Base-by-base conservation (phyloP, 2,113 vertebrate species). In the Oriolus oriolus region DNA sequence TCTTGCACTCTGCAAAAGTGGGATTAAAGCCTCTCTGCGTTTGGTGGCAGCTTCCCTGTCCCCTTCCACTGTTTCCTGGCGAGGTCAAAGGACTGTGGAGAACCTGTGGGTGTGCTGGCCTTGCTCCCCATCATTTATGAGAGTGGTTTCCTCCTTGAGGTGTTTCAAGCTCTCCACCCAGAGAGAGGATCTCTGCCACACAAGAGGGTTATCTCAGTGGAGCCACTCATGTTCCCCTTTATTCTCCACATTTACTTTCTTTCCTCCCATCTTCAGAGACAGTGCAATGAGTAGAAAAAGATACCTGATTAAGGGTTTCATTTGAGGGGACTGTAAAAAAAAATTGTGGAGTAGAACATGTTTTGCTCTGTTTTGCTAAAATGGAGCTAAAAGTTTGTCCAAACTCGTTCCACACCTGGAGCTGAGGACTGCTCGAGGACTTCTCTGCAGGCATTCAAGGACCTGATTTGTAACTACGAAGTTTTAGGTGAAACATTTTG, bases 201-300 rank as follows among this genome's bases (percentile, higher is more conserved):
- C 2, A 3, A 33, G 31, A 52, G 6, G 6, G 11, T 81, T 50
- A 21, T 42, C 70, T 61, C 45, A 59, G 31, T 22, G 35, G 27
- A 45, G 39, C 22, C 6, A 3, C 13, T 16, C 2, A 1, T 30
- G 27, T 56, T 23, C 30, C 18, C 4, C 6, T 75, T 63, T 66
- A 11, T 69, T 75, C 13, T 76, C n/a, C 28, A 26, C 47, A 37
- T 57, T 61, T 70, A 7, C 33, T 69, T 77, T 52, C 30, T 66
- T 66, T 33, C 53, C 30, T 87, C 30, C 35, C 3, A 1, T 27
- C 41, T 68, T 66, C 19, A 83, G 41, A 88, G 16, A 54, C 28
- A 2, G 0, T 1, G 0, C 0, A 4, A n/a, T 63, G 31, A 61
- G 57, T 8, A 42, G 54, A 69, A 53, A 75, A 44, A 11, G 22